Evolutionary conservation across 1,140 invertebrate genomes (phyloP), one percentile per base, ranked within the genome.

Genomic region (Lordiphosa stackelbergi): DNA sequence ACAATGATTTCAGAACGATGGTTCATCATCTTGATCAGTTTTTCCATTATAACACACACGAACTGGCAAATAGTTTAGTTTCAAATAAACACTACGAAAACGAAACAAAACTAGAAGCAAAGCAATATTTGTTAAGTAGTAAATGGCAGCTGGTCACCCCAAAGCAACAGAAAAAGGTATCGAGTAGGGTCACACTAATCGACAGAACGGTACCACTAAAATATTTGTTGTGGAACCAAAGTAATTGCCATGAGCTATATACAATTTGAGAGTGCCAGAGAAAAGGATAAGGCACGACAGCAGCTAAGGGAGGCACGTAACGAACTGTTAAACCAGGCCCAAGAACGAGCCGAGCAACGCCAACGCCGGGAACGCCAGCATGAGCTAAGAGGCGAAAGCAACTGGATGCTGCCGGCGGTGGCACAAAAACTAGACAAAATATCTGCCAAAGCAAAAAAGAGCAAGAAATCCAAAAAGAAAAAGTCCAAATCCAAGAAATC

Each of bases 1-100:
- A 97, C 94, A 84, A 96, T 91, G 88, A 95, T 92, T 87, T 95
- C 94, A 72, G 89, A 69, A 42, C 85, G 73, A 55, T 54, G 69
- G 54, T 87, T 85, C 66, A 86, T 87, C 64, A 87, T 62, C 53
- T 73, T 62, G 52, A 79, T 59, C 59, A 87, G 66, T 41, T 85
- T 87, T 48, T 87, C 85, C 85, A 87, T 87, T 40, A 64, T 85
- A 69, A 46, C 41, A 46, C 62, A 8, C 28, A 31, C 28, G n/a
- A n/a, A 31, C 28, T 31, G 28, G 6, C 28, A 31, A 31, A 8
- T 5, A 31, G 28, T 8, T 8, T 8, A 8, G 28, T 31, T 31
- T 31, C 28, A 8, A 31, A 31, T 7, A 31, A 31, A 31, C 28
- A 31, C 28, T 31, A 31, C 28, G 24, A 28, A 28, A 31, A 31